phyloP scores from a whole-genome alignment of 2,888 invertebrate genomes.

The Leuctra nigra region DNA sequence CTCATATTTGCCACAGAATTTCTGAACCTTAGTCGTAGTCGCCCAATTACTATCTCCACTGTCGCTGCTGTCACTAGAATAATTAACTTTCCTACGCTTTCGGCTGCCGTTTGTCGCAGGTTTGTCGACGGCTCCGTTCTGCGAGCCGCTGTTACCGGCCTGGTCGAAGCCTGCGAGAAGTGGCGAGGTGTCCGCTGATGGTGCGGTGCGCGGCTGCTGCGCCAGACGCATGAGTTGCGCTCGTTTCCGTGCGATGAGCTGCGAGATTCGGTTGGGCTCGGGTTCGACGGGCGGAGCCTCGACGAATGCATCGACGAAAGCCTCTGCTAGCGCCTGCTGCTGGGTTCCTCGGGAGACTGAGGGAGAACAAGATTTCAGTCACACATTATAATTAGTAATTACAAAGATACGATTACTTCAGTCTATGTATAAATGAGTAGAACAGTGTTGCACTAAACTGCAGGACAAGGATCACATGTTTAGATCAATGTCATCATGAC shows the following conservation, averaged over 20 bases:
- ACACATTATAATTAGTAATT: no score
- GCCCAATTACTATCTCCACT: neutral
- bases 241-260: slow-evolving; percentile 64
- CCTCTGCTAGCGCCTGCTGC: slow-evolving; percentile 25
- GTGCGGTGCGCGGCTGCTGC: slow-evolving; percentile 25
- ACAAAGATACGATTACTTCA: no score
- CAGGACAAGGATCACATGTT: no score
- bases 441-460: no score
- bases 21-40: neutral
- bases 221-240: slow-evolving; percentile 35
- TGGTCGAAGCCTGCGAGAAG: neutral
- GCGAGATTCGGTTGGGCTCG: slow-evolving; percentile 55
- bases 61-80: neutral
- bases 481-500: no score
- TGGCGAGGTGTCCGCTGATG: no score
- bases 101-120: neutral
- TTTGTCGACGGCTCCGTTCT: neutral
- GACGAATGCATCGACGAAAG: slow-evolving; percentile 24
- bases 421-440: no score
- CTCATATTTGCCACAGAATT: neutral
- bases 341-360: slow-evolving; percentile 15
- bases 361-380: no score
- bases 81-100: neutral
- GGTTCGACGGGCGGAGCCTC: neutral
- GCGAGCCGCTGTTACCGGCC: neutral